phyloP scores from a whole-genome alignment of 2,888 invertebrate genomes.

The Euplagia quadripunctaria region DNA sequence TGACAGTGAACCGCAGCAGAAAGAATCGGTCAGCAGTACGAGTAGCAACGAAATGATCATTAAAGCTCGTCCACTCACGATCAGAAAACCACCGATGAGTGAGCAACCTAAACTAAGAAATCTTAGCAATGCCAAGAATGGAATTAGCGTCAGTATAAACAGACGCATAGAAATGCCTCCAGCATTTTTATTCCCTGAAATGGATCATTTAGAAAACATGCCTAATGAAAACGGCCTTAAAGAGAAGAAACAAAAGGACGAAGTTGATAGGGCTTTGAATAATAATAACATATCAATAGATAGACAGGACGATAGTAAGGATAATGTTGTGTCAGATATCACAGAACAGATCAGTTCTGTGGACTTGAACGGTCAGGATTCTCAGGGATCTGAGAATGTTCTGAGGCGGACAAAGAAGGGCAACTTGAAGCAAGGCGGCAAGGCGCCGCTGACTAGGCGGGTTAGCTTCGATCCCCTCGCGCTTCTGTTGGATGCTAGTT shows the following conservation, averaged over 20 bases:
- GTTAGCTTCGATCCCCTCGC: constrained; percentile 99
- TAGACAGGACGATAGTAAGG: constrained; percentile 75
- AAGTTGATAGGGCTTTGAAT: constrained; percentile 79
- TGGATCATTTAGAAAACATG: constrained; percentile 88
- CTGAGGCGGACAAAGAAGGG: constrained; percentile 91
- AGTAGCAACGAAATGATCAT: constrained; percentile 84
- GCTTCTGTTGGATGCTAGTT: constrained; percentile 97
- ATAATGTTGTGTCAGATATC: constrained; percentile 77
- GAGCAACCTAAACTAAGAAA: constrained; percentile 93
- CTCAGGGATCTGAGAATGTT: constrained; percentile 86
- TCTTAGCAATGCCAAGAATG: constrained; percentile 84
- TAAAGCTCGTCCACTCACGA: constrained; percentile 94
- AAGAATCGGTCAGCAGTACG: constrained; percentile 80
- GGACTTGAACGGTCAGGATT: constrained; percentile 84
- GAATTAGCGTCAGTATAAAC: constrained; percentile 90
- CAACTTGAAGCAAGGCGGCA: constrained; percentile 92
- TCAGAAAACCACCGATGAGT: constrained; percentile 93
- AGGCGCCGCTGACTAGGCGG: constrained; percentile 91
- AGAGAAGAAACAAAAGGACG: constrained; percentile 78
- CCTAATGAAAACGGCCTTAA: constrained; percentile 76
- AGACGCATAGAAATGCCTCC: constrained; percentile 94
- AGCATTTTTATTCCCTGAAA: constrained; percentile 93
- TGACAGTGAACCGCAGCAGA: constrained; percentile 73
- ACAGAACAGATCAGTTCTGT: constrained; percentile 84
- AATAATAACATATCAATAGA: constrained; percentile 65